Evolutionary conservation across 2,797 vertebrate genomes (phyloP).

Genomic region (Smutsia temminckii): DNA sequence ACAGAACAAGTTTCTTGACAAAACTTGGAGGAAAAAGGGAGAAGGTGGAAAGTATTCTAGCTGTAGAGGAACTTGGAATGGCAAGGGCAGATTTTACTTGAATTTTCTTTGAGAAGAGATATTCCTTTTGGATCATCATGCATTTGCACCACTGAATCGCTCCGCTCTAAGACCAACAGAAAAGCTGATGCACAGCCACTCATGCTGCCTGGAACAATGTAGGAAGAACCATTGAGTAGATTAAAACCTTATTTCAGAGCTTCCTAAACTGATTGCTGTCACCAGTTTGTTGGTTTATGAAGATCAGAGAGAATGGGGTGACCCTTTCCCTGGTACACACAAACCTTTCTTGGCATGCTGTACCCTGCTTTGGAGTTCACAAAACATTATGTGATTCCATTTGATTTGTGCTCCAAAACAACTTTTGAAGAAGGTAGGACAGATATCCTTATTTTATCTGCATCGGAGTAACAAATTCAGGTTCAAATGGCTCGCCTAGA

Average conservation of each 20-base stretch:
- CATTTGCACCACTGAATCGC: background rate
- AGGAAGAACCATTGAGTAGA: background rate
- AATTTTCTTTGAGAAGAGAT: background rate
- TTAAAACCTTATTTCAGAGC: background rate
- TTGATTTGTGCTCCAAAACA: background rate
- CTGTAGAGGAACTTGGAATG: background rate
- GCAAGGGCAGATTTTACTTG: background rate
- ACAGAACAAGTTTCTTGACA: background rate
- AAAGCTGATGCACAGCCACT: background rate
- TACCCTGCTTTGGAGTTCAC: background rate
- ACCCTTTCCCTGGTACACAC: background rate
- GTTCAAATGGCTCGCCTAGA: background rate
- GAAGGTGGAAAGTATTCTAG: background rate
- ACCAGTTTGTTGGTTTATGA: background rate
- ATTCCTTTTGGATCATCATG: background rate
- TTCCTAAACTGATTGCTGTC: background rate
- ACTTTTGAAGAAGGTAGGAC: background rate
- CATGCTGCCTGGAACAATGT: background rate
- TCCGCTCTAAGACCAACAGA: background rate
- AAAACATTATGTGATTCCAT: background rate
- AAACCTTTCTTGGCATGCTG: background rate
- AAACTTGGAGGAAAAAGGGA: background rate
- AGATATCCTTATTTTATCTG: background rate
- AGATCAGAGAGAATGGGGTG: background rate
- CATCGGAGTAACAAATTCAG: conserved; percentile 40